phyloP scores from a whole-genome alignment of 2,797 vertebrate genomes.

The Micrastur ruficollis region DNA sequence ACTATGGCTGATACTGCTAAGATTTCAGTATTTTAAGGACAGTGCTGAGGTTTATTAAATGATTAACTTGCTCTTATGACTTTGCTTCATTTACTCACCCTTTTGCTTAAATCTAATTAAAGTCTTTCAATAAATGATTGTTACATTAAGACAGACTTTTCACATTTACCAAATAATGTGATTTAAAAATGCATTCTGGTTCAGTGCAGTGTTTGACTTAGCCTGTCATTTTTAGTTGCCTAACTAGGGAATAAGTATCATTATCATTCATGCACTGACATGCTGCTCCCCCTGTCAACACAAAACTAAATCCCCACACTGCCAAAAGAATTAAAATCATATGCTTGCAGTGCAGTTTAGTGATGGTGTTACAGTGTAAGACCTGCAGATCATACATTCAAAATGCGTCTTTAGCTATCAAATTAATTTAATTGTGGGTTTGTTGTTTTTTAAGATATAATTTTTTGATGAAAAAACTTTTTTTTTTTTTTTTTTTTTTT shows the following conservation, averaged over 20 bases:
- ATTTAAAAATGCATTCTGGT: not conserved
- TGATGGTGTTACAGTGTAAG: not conserved
- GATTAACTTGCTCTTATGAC: not conserved
- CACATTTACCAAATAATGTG: not conserved
- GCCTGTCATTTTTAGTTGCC: slow-evolving; percentile 33
- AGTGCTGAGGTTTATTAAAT: not conserved
- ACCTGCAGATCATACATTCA: not conserved
- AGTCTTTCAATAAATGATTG: not conserved
- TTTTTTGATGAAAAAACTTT: not conserved
- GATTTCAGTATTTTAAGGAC: not conserved
- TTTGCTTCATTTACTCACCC: not conserved
- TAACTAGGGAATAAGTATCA: slow-evolving; percentile 40
- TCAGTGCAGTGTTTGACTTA: not conserved
- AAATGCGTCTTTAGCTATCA: not conserved
- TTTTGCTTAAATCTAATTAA: not conserved
- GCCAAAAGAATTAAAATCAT: slow-evolving; percentile 24
- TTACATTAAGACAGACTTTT: not conserved
- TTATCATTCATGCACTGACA: slow-evolving; percentile 19
- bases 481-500: not conserved
- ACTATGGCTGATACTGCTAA: not conserved
- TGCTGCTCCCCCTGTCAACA: slow-evolving; percentile 16
- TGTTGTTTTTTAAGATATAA: slow-evolving; percentile 30
- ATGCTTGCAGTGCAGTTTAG: not conserved
- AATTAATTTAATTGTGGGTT: slow-evolving; percentile 50
- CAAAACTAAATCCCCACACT: slow-evolving; percentile 15